These are phyloP conservation scores for Pterobdella sp. DNA, from an alignment of 2,888 invertebrate genomes.

Conservation along the genomic window DNA sequence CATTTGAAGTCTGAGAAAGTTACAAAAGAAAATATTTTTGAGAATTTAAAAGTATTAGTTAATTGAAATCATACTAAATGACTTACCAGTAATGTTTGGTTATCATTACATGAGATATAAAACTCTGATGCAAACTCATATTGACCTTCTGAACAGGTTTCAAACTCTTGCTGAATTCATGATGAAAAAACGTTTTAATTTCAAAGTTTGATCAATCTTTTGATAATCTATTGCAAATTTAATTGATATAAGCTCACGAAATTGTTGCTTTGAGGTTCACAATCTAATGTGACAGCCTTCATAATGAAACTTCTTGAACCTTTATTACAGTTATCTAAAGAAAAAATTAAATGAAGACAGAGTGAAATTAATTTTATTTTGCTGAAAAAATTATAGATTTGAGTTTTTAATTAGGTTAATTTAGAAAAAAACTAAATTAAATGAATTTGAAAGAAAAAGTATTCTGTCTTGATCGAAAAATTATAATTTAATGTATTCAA, in stretches of 20 bases:
- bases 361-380: no score
- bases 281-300: neutral
- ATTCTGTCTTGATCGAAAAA: neutral
- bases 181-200: neutral
- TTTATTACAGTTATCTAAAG: neutral
- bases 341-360: no score
- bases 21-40: no score
- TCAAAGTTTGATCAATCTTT: neutral
- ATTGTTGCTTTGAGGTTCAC: neutral
- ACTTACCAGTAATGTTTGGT: neutral
- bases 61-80: neutral
- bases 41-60: neutral
- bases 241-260: neutral
- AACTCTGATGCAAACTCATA: neutral
- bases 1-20: no score
- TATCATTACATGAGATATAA: neutral
- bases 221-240: neutral
- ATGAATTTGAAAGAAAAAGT: neutral
- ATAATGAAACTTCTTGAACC: neutral
- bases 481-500: neutral
- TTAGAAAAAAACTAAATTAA: neutral
- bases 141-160: neutral
- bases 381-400: neutral
- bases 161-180: neutral
- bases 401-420: neutral